Evolutionary conservation across 2,888 invertebrate genomes (phyloP).

Genomic region (Ectropis crepuscularia): DNA sequence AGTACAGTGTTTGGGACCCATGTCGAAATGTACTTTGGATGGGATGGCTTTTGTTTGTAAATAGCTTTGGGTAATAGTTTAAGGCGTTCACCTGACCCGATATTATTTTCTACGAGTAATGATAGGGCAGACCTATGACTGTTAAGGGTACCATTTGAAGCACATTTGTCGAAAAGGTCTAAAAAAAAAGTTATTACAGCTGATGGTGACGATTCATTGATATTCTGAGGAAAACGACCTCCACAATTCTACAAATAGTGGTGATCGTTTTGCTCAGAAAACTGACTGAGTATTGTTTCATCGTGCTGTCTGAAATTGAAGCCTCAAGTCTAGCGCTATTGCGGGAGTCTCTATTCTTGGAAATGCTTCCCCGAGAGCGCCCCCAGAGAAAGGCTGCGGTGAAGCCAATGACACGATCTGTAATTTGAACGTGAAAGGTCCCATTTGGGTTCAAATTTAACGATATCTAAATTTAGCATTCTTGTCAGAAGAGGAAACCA

Average conservation of each 20-base stretch:
- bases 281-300: constrained; percentile 32
- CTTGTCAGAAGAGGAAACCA: constrained; percentile 30
- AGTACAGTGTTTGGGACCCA: no score
- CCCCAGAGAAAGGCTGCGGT: constrained; percentile 27
- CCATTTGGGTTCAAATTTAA: constrained; percentile 13
- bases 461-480: constrained; percentile 14
- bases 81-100: constrained; percentile 35
- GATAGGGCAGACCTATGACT: constrained; percentile 46
- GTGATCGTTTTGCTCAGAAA: no score
- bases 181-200: neutral
- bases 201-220: neutral
- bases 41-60: constrained; percentile 44
- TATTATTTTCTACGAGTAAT: constrained; percentile 40
- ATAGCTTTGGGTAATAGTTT: constrained; percentile 45
- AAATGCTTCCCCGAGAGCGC: constrained; percentile 25
- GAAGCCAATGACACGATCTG: constrained; percentile 25
- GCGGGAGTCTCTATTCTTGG: constrained; percentile 4
- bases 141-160: constrained; percentile 42
- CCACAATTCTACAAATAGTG: constrained; percentile 22
- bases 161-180: constrained; percentile 41
- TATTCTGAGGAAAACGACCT: constrained; percentile 31
- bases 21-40: no score
- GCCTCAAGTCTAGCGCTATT: constrained; percentile 16
- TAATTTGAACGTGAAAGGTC: constrained; percentile 23
- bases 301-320: constrained; percentile 32